Evolutionary conservation across 1,140 invertebrate genomes (phyloP), one percentile per base, ranked within the genome.

Genomic region (Macrotrachela quadricornifera): DNA sequence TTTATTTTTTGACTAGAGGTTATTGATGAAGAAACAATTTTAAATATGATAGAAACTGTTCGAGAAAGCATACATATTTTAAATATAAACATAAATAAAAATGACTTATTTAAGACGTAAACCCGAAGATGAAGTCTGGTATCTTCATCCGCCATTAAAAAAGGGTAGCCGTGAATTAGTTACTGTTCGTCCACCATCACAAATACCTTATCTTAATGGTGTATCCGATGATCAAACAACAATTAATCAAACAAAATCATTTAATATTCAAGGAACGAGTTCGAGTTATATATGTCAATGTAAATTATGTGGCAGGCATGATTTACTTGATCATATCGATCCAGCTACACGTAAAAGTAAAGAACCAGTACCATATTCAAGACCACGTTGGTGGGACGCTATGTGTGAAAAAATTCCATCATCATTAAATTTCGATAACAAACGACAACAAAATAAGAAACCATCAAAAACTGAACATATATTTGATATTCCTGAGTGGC

Each of bases 61-160:
- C 8, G 21, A 30, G 21, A 30, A 2, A 30, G 8, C 21, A 30
- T 30, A 30, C 21, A 30, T 30, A 30, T 30, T 30, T n/a, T n/a
- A n/a, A 30, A 30, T 30, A 4, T 30, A 8, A 30, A 30, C 21
- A 30, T 4, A 30, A 2, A 8, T 30, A 30, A 30, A 38, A 53
- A 53, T 53, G 51, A 38, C 51, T 15, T 43, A 37, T 11, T 47
- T 30, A 16, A 37, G 36, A 39, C 51, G 51, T 36, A 53, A 53
- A 42, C 41, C 51, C 37, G 51, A 48, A 40, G 51, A 53, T 38
- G 51, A 53, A 48, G 42, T 53, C 39, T 53, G 51, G 51, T 53
- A 30, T 42, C 44, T 53, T 1, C 51, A 53, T 53, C 44, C 51
- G 21, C 51, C 51, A 8, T 36, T 53, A 10, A 53, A 53, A 15